Conservation (phyloP, 30 jellyfish, hydroid and myxozoan species). For the Hydra vulgaris region DNA sequence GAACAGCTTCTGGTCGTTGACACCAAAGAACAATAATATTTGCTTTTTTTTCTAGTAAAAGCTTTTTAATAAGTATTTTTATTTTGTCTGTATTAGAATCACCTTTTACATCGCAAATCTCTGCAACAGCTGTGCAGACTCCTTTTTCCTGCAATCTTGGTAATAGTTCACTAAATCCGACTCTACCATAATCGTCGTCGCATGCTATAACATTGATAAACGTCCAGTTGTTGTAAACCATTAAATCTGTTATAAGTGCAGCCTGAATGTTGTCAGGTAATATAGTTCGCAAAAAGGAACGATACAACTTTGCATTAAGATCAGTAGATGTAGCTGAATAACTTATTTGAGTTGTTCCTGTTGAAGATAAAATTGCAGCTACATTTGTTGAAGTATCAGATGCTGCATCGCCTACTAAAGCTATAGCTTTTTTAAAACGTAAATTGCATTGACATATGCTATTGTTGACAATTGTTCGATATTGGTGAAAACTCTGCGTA, state of each 20-base stretch:
- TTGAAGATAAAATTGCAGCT: conserved; percentile 79
- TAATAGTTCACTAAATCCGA: conserved; percentile 69
- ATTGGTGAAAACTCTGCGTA: conserved; percentile 13
- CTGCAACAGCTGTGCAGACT: conserved; percentile 73
- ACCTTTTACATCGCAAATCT: conserved; percentile 50
- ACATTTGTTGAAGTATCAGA: conserved; percentile 73
- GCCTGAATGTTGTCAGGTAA: conserved; percentile 96
- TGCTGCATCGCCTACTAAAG: conserved; percentile 93
- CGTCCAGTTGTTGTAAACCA: conserved; percentile 50
- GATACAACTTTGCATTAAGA: conserved; percentile 64
- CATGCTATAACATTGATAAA: conserved; percentile 80
- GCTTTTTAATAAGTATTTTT: conserved; percentile 27
- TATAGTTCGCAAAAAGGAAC: conserved; percentile 84
- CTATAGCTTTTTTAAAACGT: conserved; percentile 38
- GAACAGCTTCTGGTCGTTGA: conserved; percentile 78
- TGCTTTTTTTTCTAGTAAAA: conserved; percentile 44
- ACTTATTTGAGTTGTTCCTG: conserved; percentile 74
- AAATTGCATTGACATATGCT: conserved; percentile 47
- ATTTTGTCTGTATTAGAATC: conserved; percentile 25
- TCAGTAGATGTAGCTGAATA: conserved; percentile 93
- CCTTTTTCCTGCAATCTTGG: conserved; percentile 48
- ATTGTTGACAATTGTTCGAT: conserved; percentile 1
- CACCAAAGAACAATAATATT: conserved; percentile 86
- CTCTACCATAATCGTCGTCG: conserved; percentile 88
- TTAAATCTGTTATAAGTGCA: conserved; percentile 52